Base-by-base conservation (phyloP, 2,797 vertebrate genomes). In the Lemur catta region DNA sequence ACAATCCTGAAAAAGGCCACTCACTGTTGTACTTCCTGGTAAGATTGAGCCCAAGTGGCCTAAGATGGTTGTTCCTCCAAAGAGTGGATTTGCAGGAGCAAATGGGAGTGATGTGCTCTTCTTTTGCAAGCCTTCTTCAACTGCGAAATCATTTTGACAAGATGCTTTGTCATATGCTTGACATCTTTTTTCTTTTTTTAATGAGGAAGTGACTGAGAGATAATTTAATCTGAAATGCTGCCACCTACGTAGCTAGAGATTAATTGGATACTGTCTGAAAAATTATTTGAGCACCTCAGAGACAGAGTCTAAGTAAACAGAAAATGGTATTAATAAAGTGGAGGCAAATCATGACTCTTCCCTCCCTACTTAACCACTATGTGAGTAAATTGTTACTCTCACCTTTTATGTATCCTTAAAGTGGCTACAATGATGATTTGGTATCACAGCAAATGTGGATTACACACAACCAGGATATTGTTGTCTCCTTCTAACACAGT, bases 151-250 rank as follows among this genome's bases (percentile, higher is more conserved):
- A 1, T 92, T 92, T 90, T 92, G 91, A 97, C 95, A 94, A 88
- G 89, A 79, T 90, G 72, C 84, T 96, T 95, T 96, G 96, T 97
- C 96, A 92, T 69, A 67, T 81, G 30, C 79, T 96, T 97, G 96
- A 97, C 89, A 69, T 91, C 86, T 82, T 87, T 95, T 94, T 94
- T 87, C 75, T 89, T 96, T 93, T 95, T 76, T 87, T 95, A 96
- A 97, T 96, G 86, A 96, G 86, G 97, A 94, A 96, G 72, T 91
- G 89, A 96, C 76, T 94, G 94, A 84, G 86, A 97, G 89, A 88
- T 89, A 95, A 97, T 96, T 97, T 89, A 94, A 96, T 96, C 94
- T 95, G 96, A 97, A 96, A 87, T 71, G 75, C 93, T 95, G 86
- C 94, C 93, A 93, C 95, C 94, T 93, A 87, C 72, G 0, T 90